Evolutionary conservation across 2,797 vertebrate species (phyloP).

Genomic region (Gymnoscopelus braueri): DNA sequence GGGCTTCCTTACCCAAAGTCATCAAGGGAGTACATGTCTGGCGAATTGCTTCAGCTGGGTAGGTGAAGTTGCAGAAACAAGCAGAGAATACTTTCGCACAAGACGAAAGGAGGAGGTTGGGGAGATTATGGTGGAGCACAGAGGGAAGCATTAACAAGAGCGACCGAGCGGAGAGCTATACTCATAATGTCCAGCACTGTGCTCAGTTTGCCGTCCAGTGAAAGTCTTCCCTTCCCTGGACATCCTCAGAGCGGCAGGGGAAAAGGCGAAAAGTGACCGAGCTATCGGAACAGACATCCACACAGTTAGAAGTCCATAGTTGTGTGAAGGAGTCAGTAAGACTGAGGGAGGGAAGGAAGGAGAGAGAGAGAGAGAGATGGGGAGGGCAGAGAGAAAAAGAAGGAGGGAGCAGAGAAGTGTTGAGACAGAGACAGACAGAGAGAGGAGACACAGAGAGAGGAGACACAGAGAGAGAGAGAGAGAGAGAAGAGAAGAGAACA

Average conservation of each 20-base stretch:
- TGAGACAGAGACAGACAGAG: conserved; percentile 49
- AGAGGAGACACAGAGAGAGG: conserved; percentile 30
- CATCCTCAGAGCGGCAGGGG: conserved; percentile 47
- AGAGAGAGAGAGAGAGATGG: conserved; percentile 22
- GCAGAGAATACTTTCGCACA: conserved; percentile 43
- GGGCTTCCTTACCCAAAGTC: conserved; percentile 89
- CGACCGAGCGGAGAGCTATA: conserved; percentile 35
- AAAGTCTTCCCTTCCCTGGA: conserved; percentile 43
- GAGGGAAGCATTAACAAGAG: conserved; percentile 60
- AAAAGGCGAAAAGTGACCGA: conserved; percentile 25
- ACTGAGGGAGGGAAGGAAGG: conserved; percentile 39
- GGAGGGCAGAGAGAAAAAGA: conserved; percentile 39
- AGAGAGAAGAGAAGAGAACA: conserved; percentile 81
- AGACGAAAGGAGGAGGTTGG: conserved; percentile 53
- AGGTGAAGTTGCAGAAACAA: conserved; percentile 22
- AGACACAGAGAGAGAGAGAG: conserved; percentile 30
- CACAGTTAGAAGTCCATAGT: background rate
- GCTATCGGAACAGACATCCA: conserved; percentile 50
- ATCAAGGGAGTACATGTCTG: conserved; percentile 93
- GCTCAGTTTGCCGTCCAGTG: conserved; percentile 8
- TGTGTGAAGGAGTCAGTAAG: conserved; percentile 13
- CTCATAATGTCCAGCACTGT: conserved; percentile 51
- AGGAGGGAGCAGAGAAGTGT: conserved; percentile 18
- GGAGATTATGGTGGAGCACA: conserved; percentile 64
- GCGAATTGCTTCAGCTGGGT: conserved; percentile 5